Evolutionary conservation across 2,888 invertebrate species (phyloP), one percentile per base, ranked within the genome.

Genomic region (Tachystola acroxantha): DNA sequence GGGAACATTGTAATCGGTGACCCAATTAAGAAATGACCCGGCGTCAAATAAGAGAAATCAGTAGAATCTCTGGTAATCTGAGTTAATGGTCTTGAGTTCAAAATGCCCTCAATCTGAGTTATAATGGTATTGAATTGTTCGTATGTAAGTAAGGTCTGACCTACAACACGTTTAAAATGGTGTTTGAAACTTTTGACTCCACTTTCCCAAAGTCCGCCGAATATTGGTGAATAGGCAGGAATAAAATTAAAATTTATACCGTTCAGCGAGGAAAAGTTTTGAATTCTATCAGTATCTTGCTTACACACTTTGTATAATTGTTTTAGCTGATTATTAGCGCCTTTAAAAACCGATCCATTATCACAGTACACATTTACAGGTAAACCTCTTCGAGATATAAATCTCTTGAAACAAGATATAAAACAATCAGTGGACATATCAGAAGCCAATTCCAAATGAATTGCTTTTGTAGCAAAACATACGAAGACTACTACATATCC

Each of bases 191-290:
- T n/a, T n/a, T 37, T 31, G 1, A 50, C 37, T 0, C 35, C 42
- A 3, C 42, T 36, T 29, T 46, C 50, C 32, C 34, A 46, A 0
- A 46, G n/a, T 6, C 42, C 43, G 12, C 43, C 44, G 13, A 44
- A 44, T 16, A 35, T 39, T 3, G 46, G 48, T 7, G 40, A 20
- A 20, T 42, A 42, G 6, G 39, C 28, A 9, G 46, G 45, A 5
- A 35, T 32, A 16, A 45, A 50, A 6, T 22, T 25, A 31, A 44
- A 50, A 2, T 26, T 3, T 7, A 37, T 37, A 7, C 32, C 32
- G 10, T 27, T 24, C 2, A 1, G 1, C 1, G 25, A 1, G 2
- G 16, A 1, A 10, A 10, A 33, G 26, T 25, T 10, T 4, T 1
- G 1, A n/a, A 29, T 7, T n/a, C 6, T 11, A 29, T 10, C 11